A percentile compares a stretch with the other conserved stretches of the same genome.
These are phyloP conservation scores for Molossus alvarezi DNA, from an alignment of 2,797 vertebrate species.

Conservation along the genomic window DNA sequence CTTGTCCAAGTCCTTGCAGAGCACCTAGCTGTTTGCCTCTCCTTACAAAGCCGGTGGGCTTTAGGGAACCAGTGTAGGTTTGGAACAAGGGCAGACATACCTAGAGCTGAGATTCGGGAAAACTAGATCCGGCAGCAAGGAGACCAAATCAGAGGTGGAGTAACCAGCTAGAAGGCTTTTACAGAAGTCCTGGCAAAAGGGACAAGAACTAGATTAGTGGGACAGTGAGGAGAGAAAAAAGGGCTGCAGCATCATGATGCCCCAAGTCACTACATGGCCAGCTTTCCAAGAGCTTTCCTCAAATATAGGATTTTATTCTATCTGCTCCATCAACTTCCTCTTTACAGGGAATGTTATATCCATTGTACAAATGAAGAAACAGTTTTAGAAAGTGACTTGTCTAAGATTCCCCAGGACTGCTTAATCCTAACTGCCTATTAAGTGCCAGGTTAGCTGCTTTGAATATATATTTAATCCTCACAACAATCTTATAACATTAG, in stretches of 20 bases:
- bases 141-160: neutral
- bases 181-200: neutral
- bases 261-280: neutral
- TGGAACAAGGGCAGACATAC: conserved; percentile 8
- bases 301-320: conserved; percentile 18
- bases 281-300: neutral
- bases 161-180: neutral
- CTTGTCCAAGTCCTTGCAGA: neutral
- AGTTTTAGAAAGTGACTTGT: neutral
- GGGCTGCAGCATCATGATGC: neutral
- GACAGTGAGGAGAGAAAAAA: neutral
- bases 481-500: neutral
- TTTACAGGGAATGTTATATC: conserved; percentile 18
- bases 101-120: neutral
- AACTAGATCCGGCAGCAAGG: neutral
- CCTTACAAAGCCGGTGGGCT: neutral
- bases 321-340: neutral
- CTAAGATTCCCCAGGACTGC: conserved; percentile 10
- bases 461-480: conserved; percentile 12
- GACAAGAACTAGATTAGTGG: neutral
- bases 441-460: neutral
- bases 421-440: neutral
- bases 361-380: conserved; percentile 7
- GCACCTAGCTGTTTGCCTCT: neutral
- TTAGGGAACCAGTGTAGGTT: neutral